Percentiles rank a stretch among this genome's conserved stretches.
Evolutionary conservation across 1,140 invertebrate species (phyloP).

Genomic region (Subanguina moxae): DNA sequence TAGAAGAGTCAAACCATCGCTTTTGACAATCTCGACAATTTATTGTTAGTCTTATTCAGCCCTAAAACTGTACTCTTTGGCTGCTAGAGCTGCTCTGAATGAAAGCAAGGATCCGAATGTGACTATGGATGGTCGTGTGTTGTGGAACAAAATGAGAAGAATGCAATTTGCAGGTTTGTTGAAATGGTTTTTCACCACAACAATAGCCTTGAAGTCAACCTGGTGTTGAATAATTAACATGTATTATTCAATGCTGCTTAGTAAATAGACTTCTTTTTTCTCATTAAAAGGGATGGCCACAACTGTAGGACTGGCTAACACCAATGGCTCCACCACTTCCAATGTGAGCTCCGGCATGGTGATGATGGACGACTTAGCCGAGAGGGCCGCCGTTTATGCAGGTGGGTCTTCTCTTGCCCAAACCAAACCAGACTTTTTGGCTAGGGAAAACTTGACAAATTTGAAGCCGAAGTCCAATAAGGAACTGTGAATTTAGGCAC

Average conservation of each 20-base stretch:
- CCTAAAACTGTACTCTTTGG: constrained; percentile 50
- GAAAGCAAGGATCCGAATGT: constrained; percentile 44
- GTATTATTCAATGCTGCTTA: too few species aligned
- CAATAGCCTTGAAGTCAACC: too few species aligned
- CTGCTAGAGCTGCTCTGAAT: constrained; percentile 45
- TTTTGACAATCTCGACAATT: too few species aligned
- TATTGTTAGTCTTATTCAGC: constrained; percentile 51
- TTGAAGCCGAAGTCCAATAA: too few species aligned
- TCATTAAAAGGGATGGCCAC: too few species aligned
- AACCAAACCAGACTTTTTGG: too few species aligned
- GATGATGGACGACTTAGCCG: constrained; percentile 28
- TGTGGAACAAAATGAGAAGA: constrained; percentile 53
- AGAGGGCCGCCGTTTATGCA: constrained; percentile 29
- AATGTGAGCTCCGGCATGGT: constrained; percentile 7
- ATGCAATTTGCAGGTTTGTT: constrained; percentile 47
- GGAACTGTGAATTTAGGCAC: too few species aligned
- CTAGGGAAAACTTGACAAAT: not conserved
- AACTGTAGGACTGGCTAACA: not conserved
- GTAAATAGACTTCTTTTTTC: too few species aligned
- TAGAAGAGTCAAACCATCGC: not conserved
- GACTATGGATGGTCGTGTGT: constrained; percentile 39
- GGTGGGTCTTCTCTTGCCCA: constrained; percentile 10
- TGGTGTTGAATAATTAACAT: too few species aligned
- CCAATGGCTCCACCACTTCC: not conserved
- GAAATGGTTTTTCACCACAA: too few species aligned